phyloP scores from a whole-genome alignment of 2,797 vertebrate genomes.

The Megalops cyprinoides region DNA sequence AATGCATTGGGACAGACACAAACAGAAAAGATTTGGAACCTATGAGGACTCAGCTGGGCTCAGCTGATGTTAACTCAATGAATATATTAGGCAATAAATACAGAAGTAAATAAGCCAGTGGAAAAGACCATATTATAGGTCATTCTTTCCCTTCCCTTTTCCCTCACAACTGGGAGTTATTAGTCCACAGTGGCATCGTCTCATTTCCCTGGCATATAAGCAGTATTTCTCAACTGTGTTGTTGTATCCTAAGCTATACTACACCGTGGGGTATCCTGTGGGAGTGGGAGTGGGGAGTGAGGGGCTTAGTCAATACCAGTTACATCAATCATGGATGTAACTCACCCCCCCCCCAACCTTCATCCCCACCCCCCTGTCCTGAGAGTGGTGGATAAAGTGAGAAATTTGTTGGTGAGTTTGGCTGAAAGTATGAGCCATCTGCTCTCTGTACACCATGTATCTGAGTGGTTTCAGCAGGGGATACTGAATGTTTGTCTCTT shows the following conservation, averaged over 20 bases:
- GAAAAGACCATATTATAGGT: background rate
- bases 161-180: background rate
- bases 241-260: background rate
- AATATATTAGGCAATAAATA: background rate
- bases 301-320: background rate
- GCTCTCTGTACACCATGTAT: background rate
- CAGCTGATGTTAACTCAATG: background rate
- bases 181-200: background rate
- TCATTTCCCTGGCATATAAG: background rate
- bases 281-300: background rate
- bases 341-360: too few species aligned
- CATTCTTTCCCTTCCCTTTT: background rate
- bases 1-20: too few species aligned
- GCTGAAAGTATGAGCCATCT: background rate
- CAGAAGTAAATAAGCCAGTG: background rate
- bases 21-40: too few species aligned
- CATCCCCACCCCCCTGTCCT: too few species aligned
- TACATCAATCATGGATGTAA: too few species aligned
- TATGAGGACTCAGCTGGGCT: too few species aligned
- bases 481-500: background rate
- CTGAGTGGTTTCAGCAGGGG: background rate
- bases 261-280: background rate
- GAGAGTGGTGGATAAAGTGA: too few species aligned
- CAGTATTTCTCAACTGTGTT: background rate
- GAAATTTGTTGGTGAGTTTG: conserved; percentile 5